Evolutionary conservation across 2,797 vertebrate genomes (phyloP), one percentile per base, ranked within the genome.

Genomic region (Florisuga fusca): DNA sequence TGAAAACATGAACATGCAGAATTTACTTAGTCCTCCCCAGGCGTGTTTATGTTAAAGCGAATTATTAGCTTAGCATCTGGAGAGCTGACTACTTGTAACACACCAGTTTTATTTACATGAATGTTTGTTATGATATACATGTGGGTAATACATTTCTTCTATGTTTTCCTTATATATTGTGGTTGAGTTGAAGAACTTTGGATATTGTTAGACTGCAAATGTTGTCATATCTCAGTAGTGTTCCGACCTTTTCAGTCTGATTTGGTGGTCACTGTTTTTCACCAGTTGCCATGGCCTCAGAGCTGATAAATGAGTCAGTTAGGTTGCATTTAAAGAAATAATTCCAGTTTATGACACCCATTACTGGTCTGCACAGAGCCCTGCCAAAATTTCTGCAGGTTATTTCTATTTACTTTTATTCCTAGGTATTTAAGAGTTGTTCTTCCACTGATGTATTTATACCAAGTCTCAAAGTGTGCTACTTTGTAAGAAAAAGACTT

Each of bases 341-440:
- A 68, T 50, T 92, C 69, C 88, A 16, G 33, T 53, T 69, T 71
- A 69, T 86, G 91, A 96, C 89, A 93, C 79, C 87, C 89, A 61
- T 88, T 92, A 76, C 54, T 83, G 55, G 26, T 59, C 66, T 90
- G 78, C 72, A 74, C 80, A 88, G 51, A 48, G 15, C 45, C 48
- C 21, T 84, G 95, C 67, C 54, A 76, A 83, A n/a, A 91, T 83
- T 85, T 87, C 90, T 88, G 75, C 74, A 63, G 61, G 31, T 84
- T 92, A 91, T 97, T 96, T 89, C 75, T 81, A 92, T 38, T 93
- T 96, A 92, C 93, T 97, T 95, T 94, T 51, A 90, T 95, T 86
- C 48, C 82, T 41, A 84, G 88, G 84, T 68, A 80, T 67, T 78
- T 82, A 86, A 93, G 89, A 84, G 82, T 80, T 87, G 55, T 89